Evolutionary conservation across 2,888 invertebrate species (phyloP).

Genomic region (Galeopsomyia nigrocyanea): DNA sequence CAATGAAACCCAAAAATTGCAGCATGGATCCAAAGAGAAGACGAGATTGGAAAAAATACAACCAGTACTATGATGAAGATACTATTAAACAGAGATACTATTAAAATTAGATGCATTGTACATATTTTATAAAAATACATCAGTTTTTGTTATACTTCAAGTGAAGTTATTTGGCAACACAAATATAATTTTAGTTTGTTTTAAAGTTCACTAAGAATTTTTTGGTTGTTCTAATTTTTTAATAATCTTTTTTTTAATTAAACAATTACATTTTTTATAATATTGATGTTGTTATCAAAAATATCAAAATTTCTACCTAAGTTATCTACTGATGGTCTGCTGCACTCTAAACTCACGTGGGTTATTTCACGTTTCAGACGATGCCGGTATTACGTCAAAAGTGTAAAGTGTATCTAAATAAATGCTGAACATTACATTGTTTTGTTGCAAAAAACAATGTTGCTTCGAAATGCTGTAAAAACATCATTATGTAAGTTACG

Average conservation of each 20-base stretch:
- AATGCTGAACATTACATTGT: background rate
- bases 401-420: background rate
- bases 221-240: too few relatives aligned
- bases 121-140: background rate
- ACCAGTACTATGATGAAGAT: constrained; percentile 86
- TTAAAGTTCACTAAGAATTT: too few relatives aligned
- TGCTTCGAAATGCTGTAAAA: constrained; percentile 52
- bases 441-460: constrained; percentile 49
- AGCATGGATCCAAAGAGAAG: constrained; percentile 80
- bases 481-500: constrained; percentile 54
- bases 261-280: too few relatives aligned
- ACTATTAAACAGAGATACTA: constrained; percentile 72
- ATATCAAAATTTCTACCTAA: too few relatives aligned
- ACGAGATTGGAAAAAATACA: constrained; percentile 80
- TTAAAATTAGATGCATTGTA: constrained; percentile 15
- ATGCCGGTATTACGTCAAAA: background rate
- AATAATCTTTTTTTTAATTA: too few relatives aligned
- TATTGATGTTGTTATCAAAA: too few relatives aligned
- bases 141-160: background rate
- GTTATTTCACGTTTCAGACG: background rate
- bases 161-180: too few relatives aligned
- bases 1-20: constrained; percentile 75
- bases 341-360: background rate
- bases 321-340: too few relatives aligned
- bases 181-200: too few relatives aligned